Evolutionary conservation across 2,888 invertebrate genomes (phyloP).

Genomic region (Erannis defoliaria): DNA sequence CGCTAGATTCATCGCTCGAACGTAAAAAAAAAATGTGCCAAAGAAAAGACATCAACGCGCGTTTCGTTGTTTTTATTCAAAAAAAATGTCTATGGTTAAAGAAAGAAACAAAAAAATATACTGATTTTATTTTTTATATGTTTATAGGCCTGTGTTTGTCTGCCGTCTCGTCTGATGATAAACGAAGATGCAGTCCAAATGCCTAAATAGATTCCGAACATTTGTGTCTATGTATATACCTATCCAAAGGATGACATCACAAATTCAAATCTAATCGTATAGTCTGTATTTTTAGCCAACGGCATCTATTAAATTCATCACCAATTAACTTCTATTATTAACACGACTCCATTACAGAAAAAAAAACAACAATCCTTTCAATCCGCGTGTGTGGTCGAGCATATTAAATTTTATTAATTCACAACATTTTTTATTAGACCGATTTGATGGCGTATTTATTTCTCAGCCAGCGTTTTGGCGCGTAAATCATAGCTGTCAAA

Average conservation of each 20-base stretch:
- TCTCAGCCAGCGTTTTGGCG: conserved; percentile 53
- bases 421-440: conserved; percentile 63
- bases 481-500: conserved; percentile 74
- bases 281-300: conserved; percentile 40
- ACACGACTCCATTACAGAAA: conserved; percentile 42
- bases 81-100: no score
- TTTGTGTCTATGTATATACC: conserved; percentile 7
- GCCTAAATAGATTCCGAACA: conserved; percentile 7
- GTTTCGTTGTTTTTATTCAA: no score
- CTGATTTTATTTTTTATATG: no score
- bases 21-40: no score
- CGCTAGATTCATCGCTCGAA: no score
- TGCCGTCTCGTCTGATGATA: no score
- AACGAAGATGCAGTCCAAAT: no score
- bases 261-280: conserved; percentile 20
- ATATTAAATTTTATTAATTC: conserved; percentile 71
- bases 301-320: conserved; percentile 47
- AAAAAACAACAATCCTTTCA: conserved; percentile 45
- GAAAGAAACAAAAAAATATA: no score
- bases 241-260: conserved; percentile 14
- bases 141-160: no score
- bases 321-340: conserved; percentile 49
- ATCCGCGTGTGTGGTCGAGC: conserved; percentile 69
- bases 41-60: no score
- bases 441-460: conserved; percentile 65